Evolutionary conservation across 1,140 invertebrate species (phyloP).

Genomic region (Drosophila trapezifrons): DNA sequence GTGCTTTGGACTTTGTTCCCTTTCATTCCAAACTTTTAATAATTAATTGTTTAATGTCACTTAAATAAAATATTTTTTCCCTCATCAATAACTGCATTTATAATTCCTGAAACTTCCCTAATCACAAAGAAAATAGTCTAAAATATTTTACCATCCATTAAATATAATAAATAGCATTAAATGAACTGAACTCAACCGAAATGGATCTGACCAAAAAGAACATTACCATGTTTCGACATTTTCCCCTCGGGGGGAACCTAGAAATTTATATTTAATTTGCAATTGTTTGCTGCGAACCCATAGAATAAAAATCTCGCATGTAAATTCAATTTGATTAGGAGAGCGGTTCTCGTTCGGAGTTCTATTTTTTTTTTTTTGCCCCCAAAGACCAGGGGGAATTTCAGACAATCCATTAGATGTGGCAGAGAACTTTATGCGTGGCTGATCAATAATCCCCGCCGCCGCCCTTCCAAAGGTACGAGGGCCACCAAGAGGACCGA

Average conservation of each 20-base stretch:
- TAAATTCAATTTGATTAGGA: constrained; percentile 48
- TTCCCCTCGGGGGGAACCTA: not conserved
- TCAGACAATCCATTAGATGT: constrained; percentile 69
- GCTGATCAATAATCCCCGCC: constrained; percentile 47
- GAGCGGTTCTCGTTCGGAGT: constrained; percentile 9
- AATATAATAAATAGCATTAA: constrained; percentile 12
- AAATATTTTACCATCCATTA: no score
- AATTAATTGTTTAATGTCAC: not conserved
- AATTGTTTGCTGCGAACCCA: constrained; percentile 40
- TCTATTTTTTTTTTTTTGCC: not conserved
- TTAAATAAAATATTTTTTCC: no score
- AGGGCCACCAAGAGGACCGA: no score
- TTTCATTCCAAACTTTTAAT: not conserved
- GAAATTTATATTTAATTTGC: constrained; percentile 59
- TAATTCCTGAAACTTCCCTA: not conserved
- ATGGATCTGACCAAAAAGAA: constrained; percentile 22
- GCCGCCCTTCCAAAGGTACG: not conserved
- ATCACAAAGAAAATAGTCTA: not conserved
- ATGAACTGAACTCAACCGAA: constrained; percentile 39
- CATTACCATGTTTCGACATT: constrained; percentile 16
- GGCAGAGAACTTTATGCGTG: constrained; percentile 64
- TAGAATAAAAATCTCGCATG: constrained; percentile 34
- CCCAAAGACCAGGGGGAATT: constrained; percentile 24
- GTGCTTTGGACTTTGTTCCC: no score
- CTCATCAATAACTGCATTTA: not conserved